These are phyloP conservation scores for Boulengeromyrus knoepffleri DNA, from an alignment of 2,113 vertebrate genomes.

Conservation along the genomic window DNA sequence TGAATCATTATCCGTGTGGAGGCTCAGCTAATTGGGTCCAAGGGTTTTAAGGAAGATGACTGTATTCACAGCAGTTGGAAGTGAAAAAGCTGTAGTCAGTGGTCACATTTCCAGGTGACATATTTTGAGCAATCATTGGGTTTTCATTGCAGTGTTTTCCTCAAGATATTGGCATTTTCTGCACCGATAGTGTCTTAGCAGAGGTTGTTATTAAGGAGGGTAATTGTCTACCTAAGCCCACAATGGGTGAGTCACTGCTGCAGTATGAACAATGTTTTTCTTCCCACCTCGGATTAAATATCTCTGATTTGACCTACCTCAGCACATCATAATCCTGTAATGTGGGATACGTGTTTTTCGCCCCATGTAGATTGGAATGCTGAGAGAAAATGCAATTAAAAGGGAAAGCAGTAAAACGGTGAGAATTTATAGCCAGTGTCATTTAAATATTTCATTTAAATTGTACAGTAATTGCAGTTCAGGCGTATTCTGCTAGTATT, in stretches of 20 bases:
- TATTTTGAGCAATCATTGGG: constrained; percentile 14
- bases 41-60: neutral
- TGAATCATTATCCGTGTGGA: neutral
- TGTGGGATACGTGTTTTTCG: neutral
- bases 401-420: neutral
- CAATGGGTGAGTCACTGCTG: neutral
- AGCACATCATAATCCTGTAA: constrained; percentile 11
- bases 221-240: constrained; percentile 14
- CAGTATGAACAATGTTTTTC: neutral
- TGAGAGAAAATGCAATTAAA: neutral
- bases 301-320: constrained; percentile 4
- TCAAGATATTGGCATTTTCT: constrained; percentile 11
- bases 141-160: constrained; percentile 24
- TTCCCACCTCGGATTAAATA: constrained; percentile 11
- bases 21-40: neutral
- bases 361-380: neutral
- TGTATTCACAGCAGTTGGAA: neutral
- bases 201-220: constrained; percentile 14
- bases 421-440: neutral
- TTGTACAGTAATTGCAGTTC: neutral
- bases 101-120: neutral
- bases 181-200: constrained; percentile 20
- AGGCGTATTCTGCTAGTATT: neutral
- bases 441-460: constrained; percentile 6
- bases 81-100: neutral